These are phyloP conservation scores for Naso thynnoides DNA, from an alignment of 2,797 vertebrate species.

Conservation along the genomic window DNA sequence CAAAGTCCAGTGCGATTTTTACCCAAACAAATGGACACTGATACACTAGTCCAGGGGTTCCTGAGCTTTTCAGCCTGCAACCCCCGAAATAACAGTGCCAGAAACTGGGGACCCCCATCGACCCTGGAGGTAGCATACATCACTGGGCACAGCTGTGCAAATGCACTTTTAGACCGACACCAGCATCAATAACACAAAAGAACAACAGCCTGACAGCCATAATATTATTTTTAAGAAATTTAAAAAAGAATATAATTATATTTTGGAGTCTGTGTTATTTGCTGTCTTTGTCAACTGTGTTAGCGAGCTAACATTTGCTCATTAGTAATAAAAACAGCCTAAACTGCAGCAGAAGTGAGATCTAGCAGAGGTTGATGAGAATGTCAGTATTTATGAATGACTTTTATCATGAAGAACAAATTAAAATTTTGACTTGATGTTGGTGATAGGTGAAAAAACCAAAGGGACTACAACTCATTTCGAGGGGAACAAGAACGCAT, in stretches of 20 bases:
- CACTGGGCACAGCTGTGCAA: too few relatives aligned
- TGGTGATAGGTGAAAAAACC: background rate
- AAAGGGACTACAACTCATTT: background rate
- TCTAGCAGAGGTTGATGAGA: background rate
- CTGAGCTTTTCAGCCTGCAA: too few relatives aligned
- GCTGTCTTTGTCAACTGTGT: background rate
- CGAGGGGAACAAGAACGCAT: background rate
- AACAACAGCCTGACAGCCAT: too few relatives aligned
- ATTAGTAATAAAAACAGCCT: background rate
- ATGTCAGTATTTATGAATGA: background rate
- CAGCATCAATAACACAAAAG: too few relatives aligned
- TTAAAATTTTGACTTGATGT: background rate
- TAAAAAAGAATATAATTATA: too few relatives aligned
- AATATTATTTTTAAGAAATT: too few relatives aligned
- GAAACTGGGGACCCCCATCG: too few relatives aligned
- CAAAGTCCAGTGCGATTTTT: background rate
- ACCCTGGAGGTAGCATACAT: too few relatives aligned
- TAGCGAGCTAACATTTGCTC: background rate
- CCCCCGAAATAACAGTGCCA: too few relatives aligned
- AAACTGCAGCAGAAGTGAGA: too few relatives aligned
- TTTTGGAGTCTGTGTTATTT: too few relatives aligned
- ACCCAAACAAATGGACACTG: constrained; percentile 8
- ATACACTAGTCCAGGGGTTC: background rate
- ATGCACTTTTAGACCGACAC: too few relatives aligned
- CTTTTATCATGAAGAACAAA: background rate